Conservation (phyloP, 2,113 vertebrate species). For the Machaerirhynchus nigripectus region DNA sequence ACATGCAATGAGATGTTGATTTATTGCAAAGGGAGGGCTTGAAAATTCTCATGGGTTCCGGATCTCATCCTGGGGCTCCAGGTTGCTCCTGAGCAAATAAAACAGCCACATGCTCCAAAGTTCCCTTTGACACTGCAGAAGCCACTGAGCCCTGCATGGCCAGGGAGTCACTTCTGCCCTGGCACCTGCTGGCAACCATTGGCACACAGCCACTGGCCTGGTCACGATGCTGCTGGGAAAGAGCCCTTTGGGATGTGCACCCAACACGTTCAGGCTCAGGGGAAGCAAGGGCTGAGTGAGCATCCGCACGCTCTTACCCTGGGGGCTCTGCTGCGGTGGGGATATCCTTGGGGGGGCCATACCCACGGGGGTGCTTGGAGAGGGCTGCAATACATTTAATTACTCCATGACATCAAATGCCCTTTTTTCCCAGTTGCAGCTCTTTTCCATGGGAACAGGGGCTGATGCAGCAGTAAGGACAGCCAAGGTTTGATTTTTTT, state of each 20-base stretch:
- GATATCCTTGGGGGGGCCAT: not conserved
- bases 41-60: conserved; percentile 13
- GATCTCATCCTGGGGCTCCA: not conserved
- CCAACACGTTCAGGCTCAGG: fast-evolving
- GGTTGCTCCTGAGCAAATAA: not conserved
- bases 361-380: not conserved
- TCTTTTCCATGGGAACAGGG: not conserved
- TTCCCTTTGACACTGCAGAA: not conserved
- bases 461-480: not conserved
- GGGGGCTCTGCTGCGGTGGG: not conserved
- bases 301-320: fast-evolving
- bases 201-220: fast-evolving
- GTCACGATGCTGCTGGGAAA: not conserved
- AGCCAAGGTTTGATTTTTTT: not conserved
- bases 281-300: not conserved
- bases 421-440: not conserved
- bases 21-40: conserved; percentile 44
- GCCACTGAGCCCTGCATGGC: not conserved
- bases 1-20: conserved; percentile 54
- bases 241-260: not conserved
- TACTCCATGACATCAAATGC: not conserved
- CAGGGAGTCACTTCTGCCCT: not conserved
- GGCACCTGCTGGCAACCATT: not conserved
- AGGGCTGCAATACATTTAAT: not conserved
- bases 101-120: not conserved